Conservation (phyloP, 2,888 invertebrate species). For the Eutolmus rufibarbis region DNA sequence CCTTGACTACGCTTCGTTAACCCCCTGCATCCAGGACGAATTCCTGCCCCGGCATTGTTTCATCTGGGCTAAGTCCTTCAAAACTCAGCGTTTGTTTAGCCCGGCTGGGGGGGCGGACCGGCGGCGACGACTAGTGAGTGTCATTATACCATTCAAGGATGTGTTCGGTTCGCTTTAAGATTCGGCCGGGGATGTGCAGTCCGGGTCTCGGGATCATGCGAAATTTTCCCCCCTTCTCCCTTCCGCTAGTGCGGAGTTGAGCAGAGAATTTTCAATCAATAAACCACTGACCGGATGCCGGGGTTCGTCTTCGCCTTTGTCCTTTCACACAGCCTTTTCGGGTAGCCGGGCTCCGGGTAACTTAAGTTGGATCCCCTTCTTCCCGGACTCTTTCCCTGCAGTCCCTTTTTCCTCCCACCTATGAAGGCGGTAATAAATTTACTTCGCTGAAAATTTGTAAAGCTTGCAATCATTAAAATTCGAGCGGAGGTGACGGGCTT, state of each 20-base stretch:
- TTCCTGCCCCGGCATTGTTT: neutral
- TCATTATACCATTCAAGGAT: neutral
- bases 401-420: neutral
- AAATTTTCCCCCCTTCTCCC: neutral
- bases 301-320: neutral
- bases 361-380: neutral
- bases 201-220: neutral
- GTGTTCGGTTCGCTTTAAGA: neutral
- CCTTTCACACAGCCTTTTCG: neutral
- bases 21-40: neutral
- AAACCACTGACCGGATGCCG: constrained; percentile 34
- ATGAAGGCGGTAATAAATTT: neutral
- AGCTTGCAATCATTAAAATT: constrained; percentile 3
- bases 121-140: neutral
- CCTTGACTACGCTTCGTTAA: neutral
- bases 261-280: constrained; percentile 27
- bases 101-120: neutral
- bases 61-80: neutral
- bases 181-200: neutral
- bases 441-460: neutral
- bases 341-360: neutral
- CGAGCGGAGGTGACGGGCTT: constrained; percentile 4
- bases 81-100: neutral
- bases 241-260: neutral
- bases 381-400: neutral